These are phyloP conservation scores for Papilio machaon DNA, from an alignment of 1,140 invertebrate species.

Conservation along the genomic window DNA sequence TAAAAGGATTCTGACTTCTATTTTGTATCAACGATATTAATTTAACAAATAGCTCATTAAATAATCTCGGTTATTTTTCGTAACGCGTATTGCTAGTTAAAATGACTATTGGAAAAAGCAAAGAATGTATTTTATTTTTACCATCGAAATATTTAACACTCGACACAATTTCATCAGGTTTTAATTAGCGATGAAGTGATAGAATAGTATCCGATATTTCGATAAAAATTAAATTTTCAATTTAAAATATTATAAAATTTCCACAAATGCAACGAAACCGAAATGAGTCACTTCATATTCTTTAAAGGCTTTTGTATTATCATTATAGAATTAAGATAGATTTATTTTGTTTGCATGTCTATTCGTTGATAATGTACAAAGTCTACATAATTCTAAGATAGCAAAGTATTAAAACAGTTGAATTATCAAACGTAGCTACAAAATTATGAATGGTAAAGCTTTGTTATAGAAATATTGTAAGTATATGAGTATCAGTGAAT, in stretches of 20 bases:
- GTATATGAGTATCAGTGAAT: slow-evolving; percentile 40
- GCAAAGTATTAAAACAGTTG: too few species aligned
- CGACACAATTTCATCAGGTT: background rate
- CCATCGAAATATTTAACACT: background rate
- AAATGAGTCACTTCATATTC: background rate
- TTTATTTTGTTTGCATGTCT: too few species aligned
- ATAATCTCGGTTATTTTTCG: background rate
- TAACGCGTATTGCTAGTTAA: background rate
- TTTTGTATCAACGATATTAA: background rate
- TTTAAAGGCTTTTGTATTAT: background rate
- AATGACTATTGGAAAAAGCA: background rate
- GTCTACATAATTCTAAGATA: too few species aligned
- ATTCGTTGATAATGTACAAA: too few species aligned
- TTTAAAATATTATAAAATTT: too few species aligned
- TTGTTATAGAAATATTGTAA: background rate
- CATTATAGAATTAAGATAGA: too few species aligned
- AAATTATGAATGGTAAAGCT: too few species aligned
- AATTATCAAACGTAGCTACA: too few species aligned
- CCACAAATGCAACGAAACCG: too few species aligned
- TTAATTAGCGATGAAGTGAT: background rate
- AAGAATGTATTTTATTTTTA: background rate
- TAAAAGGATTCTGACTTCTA: too few species aligned
- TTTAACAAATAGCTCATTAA: background rate
- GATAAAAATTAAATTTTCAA: too few species aligned
- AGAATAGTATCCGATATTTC: background rate